Evolutionary conservation across 2,797 vertebrate genomes (phyloP), one percentile per base, ranked within the genome.

Genomic region (Acrossocheilus wenchowensis): DNA sequence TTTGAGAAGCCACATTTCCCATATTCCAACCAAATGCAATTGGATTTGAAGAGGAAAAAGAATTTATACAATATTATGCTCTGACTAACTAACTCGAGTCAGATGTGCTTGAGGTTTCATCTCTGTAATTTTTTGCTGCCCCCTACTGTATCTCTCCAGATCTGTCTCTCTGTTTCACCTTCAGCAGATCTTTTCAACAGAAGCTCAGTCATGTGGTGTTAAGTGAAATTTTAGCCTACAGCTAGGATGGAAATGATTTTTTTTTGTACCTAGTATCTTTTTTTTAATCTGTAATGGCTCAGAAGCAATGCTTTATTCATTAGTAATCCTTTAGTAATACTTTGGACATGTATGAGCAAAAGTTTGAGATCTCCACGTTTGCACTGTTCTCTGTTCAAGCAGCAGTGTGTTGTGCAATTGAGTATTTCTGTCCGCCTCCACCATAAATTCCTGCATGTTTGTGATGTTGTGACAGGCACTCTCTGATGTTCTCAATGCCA

Each of bases 401-500:
- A 64, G 30, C 72, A 68, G 60, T n/a, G 50, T 50, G 14, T 45
- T 82, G 34, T 75, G 81, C 91, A 87, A 86, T 92, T 89, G 83
- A 89, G 87, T 89, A 66, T 85, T 85, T 90, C 77, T 39, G 43
- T 62, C 82, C 79, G 26, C 90, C 91, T 91, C 93, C 90, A 91
- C 66, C 52, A 41, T 30, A 43, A 77, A 88, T 93, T 92, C 92
- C 91, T 62, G 12, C 91, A 92, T 93, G 87, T 90, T 93, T 94
- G 82, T 89, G 90, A 89, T 89, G 91, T 90, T 89, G 81, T 48
- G 78, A 81, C 48, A 19, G 74, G 81, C 62, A 23, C 86, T 87
- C 91, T n/a, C 90, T 93, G 72, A 93, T 92, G 91, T 94, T 93
- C 91, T 89, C 89, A 89, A 73, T 91, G 83, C 45, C 90, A 89